Percentiles rank a stretch among this genome's conserved stretches.
These are phyloP conservation scores for Sphaerodactylus townsendi DNA, from an alignment of 2,113 vertebrate genomes.

Conservation along the genomic window DNA sequence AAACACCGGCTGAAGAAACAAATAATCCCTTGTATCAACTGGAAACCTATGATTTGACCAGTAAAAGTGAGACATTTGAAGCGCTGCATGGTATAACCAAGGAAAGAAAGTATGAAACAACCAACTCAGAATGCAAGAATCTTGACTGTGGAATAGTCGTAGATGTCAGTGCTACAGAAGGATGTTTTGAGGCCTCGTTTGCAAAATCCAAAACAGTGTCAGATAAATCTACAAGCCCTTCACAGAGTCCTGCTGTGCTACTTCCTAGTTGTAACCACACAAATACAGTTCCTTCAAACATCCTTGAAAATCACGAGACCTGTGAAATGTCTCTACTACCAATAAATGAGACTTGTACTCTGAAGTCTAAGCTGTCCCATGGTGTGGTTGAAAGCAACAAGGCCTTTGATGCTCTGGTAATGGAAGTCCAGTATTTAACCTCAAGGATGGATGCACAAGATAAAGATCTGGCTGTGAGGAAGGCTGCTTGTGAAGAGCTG, in stretches of 20 bases:
- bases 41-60: conserved; percentile 28
- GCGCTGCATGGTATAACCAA: neutral
- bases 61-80: conserved; percentile 20
- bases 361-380: conserved; percentile 45
- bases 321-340: conserved; percentile 43
- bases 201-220: neutral
- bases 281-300: neutral
- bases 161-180: conserved; percentile 1
- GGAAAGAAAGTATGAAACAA: conserved; percentile 6
- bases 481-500: conserved; percentile 66
- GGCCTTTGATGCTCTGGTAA: conserved; percentile 41
- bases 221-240: conserved; percentile 4
- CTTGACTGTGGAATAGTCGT: conserved; percentile 5
- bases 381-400: conserved; percentile 42
- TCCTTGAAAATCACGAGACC: conserved; percentile 37
- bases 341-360: conserved; percentile 43
- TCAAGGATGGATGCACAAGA: conserved; percentile 66
- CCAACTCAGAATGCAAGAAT: neutral
- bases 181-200: neutral
- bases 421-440: conserved; percentile 63
- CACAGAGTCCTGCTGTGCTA: neutral
- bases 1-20: conserved; percentile 36
- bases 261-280: neutral
- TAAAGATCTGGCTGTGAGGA: conserved; percentile 70
- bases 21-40: conserved; percentile 19